Evolutionary conservation across 2,113 vertebrate genomes (phyloP).

Genomic region (Pygoscelis adeliae): DNA sequence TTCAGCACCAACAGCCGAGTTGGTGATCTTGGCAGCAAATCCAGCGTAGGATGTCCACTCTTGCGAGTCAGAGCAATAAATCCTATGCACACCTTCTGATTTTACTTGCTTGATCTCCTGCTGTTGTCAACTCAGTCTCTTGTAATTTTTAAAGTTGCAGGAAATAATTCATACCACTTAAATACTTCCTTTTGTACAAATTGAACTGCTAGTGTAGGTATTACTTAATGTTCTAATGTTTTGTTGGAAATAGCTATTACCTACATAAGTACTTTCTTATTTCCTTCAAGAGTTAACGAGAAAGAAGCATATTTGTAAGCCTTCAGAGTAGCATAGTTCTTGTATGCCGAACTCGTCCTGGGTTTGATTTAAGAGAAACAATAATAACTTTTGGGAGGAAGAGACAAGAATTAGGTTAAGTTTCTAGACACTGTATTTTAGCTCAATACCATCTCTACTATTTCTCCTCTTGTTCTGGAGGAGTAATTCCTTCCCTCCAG

Average conservation of each 20-base stretch:
- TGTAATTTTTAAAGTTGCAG: neutral
- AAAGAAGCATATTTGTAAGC: neutral
- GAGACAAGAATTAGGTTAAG: neutral
- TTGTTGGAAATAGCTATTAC: neutral
- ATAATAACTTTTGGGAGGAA: neutral
- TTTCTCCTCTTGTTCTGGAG: conserved; percentile 27
- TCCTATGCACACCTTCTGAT: neutral
- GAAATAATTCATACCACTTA: neutral
- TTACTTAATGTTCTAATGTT: neutral
- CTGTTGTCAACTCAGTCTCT: neutral
- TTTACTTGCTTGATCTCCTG: neutral
- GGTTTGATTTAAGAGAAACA: conserved; percentile 15
- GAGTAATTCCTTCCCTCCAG: conserved; percentile 48
- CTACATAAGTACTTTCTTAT: neutral
- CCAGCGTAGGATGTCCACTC: neutral
- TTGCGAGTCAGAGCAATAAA: neutral
- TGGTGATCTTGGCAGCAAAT: neutral
- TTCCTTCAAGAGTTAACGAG: neutral
- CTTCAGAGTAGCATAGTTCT: neutral
- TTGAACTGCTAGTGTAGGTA: neutral
- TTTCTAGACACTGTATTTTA: neutral
- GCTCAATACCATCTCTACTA: neutral
- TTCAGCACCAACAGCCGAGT: neutral
- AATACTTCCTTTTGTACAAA: neutral
- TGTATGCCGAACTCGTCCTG: neutral